These are phyloP conservation scores for Callionymus lyra DNA, from an alignment of 2,113 vertebrate genomes.

Conservation along the genomic window DNA sequence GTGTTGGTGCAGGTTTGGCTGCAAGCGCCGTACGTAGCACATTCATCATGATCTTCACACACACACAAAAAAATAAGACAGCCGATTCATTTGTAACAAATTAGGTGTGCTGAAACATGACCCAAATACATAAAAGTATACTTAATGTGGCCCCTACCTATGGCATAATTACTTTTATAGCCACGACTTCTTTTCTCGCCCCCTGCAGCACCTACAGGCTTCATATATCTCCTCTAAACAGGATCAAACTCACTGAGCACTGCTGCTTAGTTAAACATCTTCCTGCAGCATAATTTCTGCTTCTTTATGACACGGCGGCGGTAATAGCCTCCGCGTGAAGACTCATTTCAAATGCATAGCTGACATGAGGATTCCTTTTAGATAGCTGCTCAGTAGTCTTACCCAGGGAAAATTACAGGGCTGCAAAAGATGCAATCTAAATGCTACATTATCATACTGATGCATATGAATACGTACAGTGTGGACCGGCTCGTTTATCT, in stretches of 20 bases:
- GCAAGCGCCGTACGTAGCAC: conserved; percentile 79
- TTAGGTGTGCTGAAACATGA: conserved; percentile 68
- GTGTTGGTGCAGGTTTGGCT: conserved; percentile 89
- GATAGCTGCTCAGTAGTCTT: no score
- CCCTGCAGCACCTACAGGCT: conserved; percentile 14
- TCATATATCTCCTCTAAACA: conserved; percentile 12
- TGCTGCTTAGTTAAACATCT: conserved; percentile 8
- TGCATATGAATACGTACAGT: no score
- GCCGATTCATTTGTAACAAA: conserved; percentile 66
- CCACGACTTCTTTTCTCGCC: conserved; percentile 26
- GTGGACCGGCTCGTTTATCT: no score
- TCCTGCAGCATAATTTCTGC: conserved; percentile 11
- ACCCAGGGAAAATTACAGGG: no score
- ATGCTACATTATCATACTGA: no score
- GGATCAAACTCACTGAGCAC: conserved; percentile 19
- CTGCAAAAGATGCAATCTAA: no score
- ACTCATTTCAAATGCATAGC: conserved; percentile 14
- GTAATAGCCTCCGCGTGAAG: conserved; percentile 13
- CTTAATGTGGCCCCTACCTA: conserved; percentile 55
- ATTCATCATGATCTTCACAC: conserved; percentile 88
- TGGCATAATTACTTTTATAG: conserved; percentile 52
- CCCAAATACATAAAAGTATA: conserved; percentile 71
- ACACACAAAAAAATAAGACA: conserved; percentile 29
- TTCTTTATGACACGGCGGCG: conserved; percentile 2
- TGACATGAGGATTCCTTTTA: conserved; percentile 10